Conservation (phyloP, 1,140 invertebrate genomes). For the Saxidomus purpurata region DNA sequence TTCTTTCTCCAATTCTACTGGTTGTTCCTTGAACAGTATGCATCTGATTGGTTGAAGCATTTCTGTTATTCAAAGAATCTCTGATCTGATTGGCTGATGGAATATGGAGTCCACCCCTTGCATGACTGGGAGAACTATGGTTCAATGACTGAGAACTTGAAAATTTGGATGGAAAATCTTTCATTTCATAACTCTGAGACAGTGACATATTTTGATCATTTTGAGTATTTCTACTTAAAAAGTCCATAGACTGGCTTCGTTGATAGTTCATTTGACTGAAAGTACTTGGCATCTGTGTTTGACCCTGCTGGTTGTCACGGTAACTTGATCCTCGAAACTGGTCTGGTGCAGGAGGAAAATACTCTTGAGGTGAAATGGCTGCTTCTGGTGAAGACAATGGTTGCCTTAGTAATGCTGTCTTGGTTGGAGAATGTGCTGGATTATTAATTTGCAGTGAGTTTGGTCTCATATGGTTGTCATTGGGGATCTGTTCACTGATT, state of each 20-base stretch:
- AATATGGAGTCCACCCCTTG: neutral
- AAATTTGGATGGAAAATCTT: constrained; percentile 47
- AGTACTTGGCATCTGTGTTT: neutral
- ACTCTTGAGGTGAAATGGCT: constrained; percentile 7
- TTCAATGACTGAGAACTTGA: constrained; percentile 12
- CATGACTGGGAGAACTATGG: neutral
- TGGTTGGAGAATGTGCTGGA: neutral
- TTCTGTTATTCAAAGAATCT: constrained; percentile 13
- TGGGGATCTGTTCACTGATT: constrained; percentile 10
- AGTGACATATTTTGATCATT: constrained; percentile 12
- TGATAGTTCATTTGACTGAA: constrained; percentile 34
- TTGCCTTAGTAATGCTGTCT: constrained; percentile 37
- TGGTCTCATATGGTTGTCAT: neutral
- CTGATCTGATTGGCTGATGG: constrained; percentile 33
- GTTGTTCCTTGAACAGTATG: constrained; percentile 2
- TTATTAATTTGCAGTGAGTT: neutral
- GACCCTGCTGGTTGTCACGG: constrained; percentile 24
- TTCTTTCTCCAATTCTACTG: constrained; percentile 14
- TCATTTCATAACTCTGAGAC: constrained; percentile 50
- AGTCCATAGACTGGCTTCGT: constrained; percentile 46
- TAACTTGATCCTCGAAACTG: neutral
- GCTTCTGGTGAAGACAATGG: constrained; percentile 37
- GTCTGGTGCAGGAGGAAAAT: constrained; percentile 1
- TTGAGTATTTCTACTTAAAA: neutral
- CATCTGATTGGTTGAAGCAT: constrained; percentile 34